Base-by-base conservation (phyloP, 1,140 invertebrate species). In the Galleria mellonella region DNA sequence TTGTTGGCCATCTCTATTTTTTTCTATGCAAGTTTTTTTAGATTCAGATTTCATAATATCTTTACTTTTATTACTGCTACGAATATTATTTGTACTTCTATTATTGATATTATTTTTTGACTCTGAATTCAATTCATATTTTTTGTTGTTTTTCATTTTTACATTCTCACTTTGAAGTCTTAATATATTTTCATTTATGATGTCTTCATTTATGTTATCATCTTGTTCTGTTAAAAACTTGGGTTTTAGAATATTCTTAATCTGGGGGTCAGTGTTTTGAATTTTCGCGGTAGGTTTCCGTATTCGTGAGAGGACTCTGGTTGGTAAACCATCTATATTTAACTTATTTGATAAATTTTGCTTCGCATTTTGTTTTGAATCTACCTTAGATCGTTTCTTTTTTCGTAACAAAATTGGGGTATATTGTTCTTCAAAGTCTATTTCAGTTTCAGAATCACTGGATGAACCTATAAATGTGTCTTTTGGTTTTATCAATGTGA, bases 281-380 rank as follows among this genome's bases (percentile, higher is more conserved):
- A 69, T 14, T 64, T 67, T 79, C 8, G 51, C 4, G 0, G 73
- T 65, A 11, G 71, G 72, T 64, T 78, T 78, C 39, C 72, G 57
- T n/a, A 65, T 48, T 36, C 76, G 47, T 9, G 60, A 72, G 29
- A 69, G 61, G 15, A 65, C 37, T 55, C 72, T 71, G 2, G 67
- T 51, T 9, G 77, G 74, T 28, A 77, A 28, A 2, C 38, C 27
- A 23, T 68, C 55, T 33, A 51, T 17, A 32, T 72, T 62, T 27
- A 79, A 70, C 33, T 56, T 71, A 40, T 69, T 68, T 4, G 38
- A 58, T 6, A 79, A 59, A 57, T 77, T 56, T 39, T 62, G 30
- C 51, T 72, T 83, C 9, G 51, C 47, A 46, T 77, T 56, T 39
- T 62, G 30, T 51, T 72, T 83, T 9, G 52, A 45, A 46, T 61